Percentiles rank a stretch among this genome's conserved stretches.
phyloP scores from a whole-genome alignment of 2,113 vertebrate species.

The Loxodonta africana region DNA sequence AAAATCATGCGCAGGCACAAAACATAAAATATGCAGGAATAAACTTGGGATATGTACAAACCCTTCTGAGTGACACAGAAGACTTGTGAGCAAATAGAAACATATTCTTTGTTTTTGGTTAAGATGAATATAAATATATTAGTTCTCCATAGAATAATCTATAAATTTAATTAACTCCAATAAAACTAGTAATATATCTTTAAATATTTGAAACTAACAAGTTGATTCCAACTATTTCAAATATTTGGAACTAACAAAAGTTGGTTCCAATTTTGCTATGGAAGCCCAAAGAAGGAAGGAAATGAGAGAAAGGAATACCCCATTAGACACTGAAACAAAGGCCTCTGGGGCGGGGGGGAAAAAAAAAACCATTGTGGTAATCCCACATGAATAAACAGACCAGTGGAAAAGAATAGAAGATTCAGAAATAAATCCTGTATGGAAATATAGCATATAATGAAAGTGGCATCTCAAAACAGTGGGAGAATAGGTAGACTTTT shows the following conservation, averaged over 20 bases:
- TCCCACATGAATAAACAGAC: not conserved
- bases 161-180: not conserved
- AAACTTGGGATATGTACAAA: not conserved
- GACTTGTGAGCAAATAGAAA: not conserved
- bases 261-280: not conserved
- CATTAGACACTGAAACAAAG: not conserved
- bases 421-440: not conserved
- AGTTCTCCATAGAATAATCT: not conserved
- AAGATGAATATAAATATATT: not conserved
- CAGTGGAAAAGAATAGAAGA: not conserved
- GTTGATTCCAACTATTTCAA: not conserved
- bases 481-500: not conserved
- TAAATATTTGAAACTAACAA: not conserved
- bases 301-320: not conserved
- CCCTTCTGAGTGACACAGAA: not conserved
- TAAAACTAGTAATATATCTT: not conserved
- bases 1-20: not conserved
- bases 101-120: not conserved
- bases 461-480: not conserved
- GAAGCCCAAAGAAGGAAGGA: not conserved
- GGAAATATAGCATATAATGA: not conserved
- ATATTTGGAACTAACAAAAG: not conserved
- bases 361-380: not conserved
- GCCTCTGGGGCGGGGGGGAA: not conserved
- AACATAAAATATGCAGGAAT: constrained; percentile 25